phyloP scores from a whole-genome alignment of 2,888 invertebrate genomes.

The Ectropis crepuscularia region DNA sequence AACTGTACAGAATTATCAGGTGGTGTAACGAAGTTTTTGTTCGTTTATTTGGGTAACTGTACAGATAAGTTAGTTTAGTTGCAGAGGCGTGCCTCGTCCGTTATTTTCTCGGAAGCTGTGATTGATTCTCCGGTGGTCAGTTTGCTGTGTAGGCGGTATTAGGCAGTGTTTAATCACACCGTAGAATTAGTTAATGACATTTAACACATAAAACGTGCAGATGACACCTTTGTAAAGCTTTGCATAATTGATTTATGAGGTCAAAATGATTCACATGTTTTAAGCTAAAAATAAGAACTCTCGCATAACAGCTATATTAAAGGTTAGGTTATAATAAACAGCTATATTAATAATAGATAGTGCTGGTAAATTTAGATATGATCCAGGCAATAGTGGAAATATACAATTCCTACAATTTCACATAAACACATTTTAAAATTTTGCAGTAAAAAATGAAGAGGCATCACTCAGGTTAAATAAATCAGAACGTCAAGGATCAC shows the following conservation, averaged over 20 bases:
- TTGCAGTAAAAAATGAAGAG: too few species aligned
- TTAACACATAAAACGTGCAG: slow-evolving; percentile 6
- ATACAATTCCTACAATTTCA: too few species aligned
- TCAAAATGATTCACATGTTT: neutral
- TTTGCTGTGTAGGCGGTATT: slow-evolving; percentile 32
- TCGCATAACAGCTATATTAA: neutral
- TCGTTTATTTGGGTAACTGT: neutral
- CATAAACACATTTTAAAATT: too few species aligned
- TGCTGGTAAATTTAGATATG: too few species aligned
- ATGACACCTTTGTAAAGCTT: slow-evolving; percentile 4
- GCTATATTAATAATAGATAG: too few species aligned
- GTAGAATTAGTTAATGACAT: slow-evolving; percentile 18
- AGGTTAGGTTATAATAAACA: too few species aligned
- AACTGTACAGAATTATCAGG: neutral
- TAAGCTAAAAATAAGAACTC: neutral
- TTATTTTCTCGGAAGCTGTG: slow-evolving; percentile 71
- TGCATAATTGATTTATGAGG: too few species aligned
- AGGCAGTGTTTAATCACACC: slow-evolving; percentile 37
- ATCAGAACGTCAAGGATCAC: too few species aligned
- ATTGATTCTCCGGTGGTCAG: slow-evolving; percentile 62
- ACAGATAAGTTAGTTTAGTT: neutral
- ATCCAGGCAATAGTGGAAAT: too few species aligned
- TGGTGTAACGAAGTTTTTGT: neutral
- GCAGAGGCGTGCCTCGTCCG: slow-evolving; percentile 59
- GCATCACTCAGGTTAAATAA: too few species aligned